Conservation (phyloP, 2,113 vertebrate genomes). For the Hiodon alosoides region DNA sequence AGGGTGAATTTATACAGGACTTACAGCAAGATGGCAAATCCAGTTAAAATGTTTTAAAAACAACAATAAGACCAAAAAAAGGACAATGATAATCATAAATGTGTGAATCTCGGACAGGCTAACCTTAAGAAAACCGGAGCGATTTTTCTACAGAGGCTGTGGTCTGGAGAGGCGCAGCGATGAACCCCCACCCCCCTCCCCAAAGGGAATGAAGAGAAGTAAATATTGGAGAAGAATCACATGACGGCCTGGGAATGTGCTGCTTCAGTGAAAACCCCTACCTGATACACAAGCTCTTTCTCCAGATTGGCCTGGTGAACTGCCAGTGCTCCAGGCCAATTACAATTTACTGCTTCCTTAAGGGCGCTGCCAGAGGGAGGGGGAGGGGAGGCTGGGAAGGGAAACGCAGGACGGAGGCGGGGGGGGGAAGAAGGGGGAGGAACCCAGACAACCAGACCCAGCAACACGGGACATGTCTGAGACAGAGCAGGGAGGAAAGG, state of each 20-base stretch:
- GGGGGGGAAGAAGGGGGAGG: background rate
- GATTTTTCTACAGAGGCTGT: background rate
- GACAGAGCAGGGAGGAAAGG: no score
- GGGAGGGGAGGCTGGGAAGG: background rate
- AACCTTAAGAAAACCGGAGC: no score
- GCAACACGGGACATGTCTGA: no score
- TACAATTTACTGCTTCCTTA: constrained; percentile 12
- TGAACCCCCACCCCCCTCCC: constrained; percentile 15
- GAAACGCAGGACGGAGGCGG: background rate
- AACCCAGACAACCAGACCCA: background rate
- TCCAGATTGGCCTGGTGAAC: constrained; percentile 3
- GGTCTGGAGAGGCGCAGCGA: constrained; percentile 14
- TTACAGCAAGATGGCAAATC: no score
- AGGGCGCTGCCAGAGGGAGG: background rate
- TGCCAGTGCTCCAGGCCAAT: constrained; percentile 1
- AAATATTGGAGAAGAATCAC: constrained; percentile 24
- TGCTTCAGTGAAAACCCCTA: constrained; percentile 17
- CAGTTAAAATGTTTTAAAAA: no score
- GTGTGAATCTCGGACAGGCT: no score
- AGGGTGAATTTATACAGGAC: no score
- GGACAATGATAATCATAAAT: no score
- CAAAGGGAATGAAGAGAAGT: constrained; percentile 23
- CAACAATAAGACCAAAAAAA: no score
- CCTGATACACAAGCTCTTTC: constrained; percentile 18
- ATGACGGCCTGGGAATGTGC: constrained; percentile 14